Base-by-base conservation (phyloP, 2,888 invertebrate genomes). In the Tiphia femorata region DNA sequence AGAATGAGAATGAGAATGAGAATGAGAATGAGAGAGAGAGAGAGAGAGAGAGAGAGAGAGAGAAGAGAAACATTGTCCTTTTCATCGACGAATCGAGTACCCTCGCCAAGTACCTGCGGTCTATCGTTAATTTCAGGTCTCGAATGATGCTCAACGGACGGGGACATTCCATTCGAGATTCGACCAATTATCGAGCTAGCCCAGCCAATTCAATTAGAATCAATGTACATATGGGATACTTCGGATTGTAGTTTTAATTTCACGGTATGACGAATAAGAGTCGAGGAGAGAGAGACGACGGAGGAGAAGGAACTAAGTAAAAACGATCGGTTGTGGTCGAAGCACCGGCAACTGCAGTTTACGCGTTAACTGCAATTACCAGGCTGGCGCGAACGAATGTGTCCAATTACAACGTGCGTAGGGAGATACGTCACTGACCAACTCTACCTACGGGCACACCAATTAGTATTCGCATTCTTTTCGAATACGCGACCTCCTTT, bases 281-380 rank as follows among this genome's bases (percentile, higher is more conserved):
- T n/a, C 12, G 33, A 12, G 12, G 33, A n/a, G 33, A 1, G 33
- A 4, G 2, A 33, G 12, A 33, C 3, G 33, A n/a, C 12, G 14
- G 33, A 8, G 10, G 4, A 14, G 33, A 33, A 33, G 33, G 12
- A 4, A 14, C 2, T 2, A 12, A 6, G 8, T 33, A 14, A 4
- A n/a, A 6, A 4, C 33, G 33, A 33, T 33, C 33, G 33, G 14
- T 33, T 14, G 33, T 6, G 33, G 12, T 33, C 12, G 33, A 33
- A 12, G 12, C 37, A 19, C 19, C 16, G 10, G n/a, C 27, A 50
- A 46, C 62, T 49, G 62, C 60, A 63, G 70, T 72, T 60, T 58
- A 58, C 62, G 71, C 42, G 69, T 70, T 75, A 75, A 66, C 63
- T 57, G 75, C 64, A 73, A 76, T 76, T 74, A 74, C 54, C 67